These are phyloP conservation scores for Spermophilus dauricus DNA, from an alignment of 2,113 vertebrate genomes.

Conservation along the genomic window DNA sequence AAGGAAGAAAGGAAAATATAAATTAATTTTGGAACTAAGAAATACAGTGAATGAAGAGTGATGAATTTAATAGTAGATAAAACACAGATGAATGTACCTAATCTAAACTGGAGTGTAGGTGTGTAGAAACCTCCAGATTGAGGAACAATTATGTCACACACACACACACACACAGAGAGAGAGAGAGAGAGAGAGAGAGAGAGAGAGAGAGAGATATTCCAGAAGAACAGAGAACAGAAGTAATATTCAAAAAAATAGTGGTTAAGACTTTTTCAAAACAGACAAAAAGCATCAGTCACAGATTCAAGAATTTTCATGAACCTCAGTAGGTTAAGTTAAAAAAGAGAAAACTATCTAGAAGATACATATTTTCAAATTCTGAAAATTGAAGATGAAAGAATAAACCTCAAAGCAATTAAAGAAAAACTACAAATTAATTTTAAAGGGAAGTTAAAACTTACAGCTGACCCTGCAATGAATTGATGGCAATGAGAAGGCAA, in stretches of 20 bases:
- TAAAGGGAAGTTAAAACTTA: neutral
- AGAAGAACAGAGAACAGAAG: neutral
- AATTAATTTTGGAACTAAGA: neutral
- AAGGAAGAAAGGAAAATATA: neutral
- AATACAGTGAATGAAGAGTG: neutral
- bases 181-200: too few relatives aligned
- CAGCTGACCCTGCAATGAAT: neutral
- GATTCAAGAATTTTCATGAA: neutral
- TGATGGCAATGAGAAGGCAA: neutral
- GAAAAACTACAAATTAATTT: neutral
- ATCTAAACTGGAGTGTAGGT: neutral
- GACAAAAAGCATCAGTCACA: neutral
- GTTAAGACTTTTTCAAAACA: neutral
- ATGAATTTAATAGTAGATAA: neutral
- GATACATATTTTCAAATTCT: neutral
- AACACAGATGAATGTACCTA: neutral
- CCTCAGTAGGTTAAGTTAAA: neutral
- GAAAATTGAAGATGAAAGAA: neutral
- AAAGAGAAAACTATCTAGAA: neutral
- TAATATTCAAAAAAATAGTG: neutral
- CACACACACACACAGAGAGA: too few relatives aligned
- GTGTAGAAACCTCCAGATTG: neutral
- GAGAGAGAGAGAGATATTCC: neutral
- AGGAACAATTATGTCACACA: neutral
- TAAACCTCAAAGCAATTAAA: neutral